These are phyloP conservation scores for Rhagologus leucostigma DNA, from an alignment of 2,113 vertebrate genomes.

Conservation along the genomic window DNA sequence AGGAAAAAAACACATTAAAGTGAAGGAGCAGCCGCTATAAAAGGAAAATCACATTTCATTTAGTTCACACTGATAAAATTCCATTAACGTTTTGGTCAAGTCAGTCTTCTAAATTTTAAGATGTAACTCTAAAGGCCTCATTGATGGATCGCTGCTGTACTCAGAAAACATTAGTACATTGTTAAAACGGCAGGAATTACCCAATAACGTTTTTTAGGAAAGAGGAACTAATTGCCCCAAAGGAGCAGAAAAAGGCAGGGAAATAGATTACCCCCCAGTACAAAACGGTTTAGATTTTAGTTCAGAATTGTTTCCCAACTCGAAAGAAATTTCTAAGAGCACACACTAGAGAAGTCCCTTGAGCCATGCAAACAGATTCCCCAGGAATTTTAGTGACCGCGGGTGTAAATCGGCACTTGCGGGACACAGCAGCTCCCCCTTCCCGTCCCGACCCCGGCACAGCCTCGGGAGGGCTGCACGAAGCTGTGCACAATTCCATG, in stretches of 20 bases:
- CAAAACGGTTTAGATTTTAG: background rate
- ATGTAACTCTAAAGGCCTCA: conserved; percentile 12
- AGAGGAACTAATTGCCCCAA: background rate
- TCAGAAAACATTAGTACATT: background rate
- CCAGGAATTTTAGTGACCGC: accelerated
- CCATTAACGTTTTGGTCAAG: background rate
- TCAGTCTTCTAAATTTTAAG: background rate
- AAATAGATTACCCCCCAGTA: background rate
- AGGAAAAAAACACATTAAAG: background rate
- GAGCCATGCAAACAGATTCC: background rate
- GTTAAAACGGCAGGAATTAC: conserved; percentile 6
- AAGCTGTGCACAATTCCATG: accelerated
- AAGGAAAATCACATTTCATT: background rate
- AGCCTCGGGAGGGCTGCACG: background rate
- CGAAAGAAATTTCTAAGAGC: background rate
- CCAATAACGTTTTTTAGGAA: background rate
- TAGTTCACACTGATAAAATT: background rate
- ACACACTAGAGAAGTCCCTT: background rate
- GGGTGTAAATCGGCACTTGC: accelerated
- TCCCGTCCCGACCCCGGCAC: background rate
- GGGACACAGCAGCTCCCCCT: background rate
- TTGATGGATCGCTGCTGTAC: background rate
- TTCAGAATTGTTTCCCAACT: background rate
- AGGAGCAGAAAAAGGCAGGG: background rate
- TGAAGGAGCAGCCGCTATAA: background rate